Evolutionary conservation across 2,888 invertebrate genomes (phyloP).

Genomic region (Archips crataeganus): DNA sequence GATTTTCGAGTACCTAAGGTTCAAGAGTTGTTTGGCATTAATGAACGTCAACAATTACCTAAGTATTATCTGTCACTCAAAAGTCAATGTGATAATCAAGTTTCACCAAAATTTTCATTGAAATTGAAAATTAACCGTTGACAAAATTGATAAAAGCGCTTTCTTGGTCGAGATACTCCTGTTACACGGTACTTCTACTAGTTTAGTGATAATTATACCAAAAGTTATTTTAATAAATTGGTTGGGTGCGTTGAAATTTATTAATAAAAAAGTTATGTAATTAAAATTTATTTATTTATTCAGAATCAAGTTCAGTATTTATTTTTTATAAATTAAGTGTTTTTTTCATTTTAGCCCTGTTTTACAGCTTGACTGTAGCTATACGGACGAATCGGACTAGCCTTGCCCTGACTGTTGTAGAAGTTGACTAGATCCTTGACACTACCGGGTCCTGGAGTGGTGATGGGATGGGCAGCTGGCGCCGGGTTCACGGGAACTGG

Average conservation of each 20-base stretch:
- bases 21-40: too few species aligned
- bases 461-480: conserved; percentile 59
- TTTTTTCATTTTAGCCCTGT: conserved; percentile 61
- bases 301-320: background rate
- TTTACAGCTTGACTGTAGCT: conserved; percentile 80
- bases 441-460: conserved; percentile 76
- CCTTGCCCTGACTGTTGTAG: conserved; percentile 77
- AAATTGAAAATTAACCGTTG: too few species aligned
- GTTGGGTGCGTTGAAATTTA: background rate
- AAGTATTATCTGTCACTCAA: too few species aligned
- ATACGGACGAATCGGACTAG: conserved; percentile 74
- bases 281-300: background rate
- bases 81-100: too few species aligned
- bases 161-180: too few species aligned
- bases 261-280: background rate
- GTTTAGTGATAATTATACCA: too few species aligned
- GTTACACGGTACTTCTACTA: too few species aligned
- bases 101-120: too few species aligned
- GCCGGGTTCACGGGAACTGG: conserved; percentile 68
- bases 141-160: too few species aligned
- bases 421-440: conserved; percentile 74
- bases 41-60: too few species aligned
- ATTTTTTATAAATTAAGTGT: background rate
- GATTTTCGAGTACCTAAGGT: too few species aligned
- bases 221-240: too few species aligned